Base-by-base conservation (phyloP, 2,113 vertebrate species). In the Prionailurus viverrinus region DNA sequence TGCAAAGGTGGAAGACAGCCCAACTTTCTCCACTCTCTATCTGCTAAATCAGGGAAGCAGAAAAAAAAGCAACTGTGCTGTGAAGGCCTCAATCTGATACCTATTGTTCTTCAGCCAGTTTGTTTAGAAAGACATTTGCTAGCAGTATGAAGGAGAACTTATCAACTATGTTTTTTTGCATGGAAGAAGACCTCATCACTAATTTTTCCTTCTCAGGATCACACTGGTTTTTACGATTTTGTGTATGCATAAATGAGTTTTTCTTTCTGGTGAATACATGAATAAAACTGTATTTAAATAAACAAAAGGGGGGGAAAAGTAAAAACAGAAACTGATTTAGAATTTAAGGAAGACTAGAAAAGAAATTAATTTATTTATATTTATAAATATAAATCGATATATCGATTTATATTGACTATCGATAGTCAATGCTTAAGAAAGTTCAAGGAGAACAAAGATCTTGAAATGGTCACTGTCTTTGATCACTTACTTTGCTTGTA, bases 21-120 rank as follows among this genome's bases (percentile, higher is more conserved):
- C 89, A 96, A 3, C 2, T 45, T 83, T 81, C 81, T 84, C 76
- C 39, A 80, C 41, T 9, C 63, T 86, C 10, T 74, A 65, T 81
- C 78, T 94, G 33, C 96, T 94, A 74, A 83, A 88, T 88, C 88
- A 74, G 39, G 33, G 58, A 96, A 87, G 45, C 90, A 97, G 96
- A 96, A 94, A n/a, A 51, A 51, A 92, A 94, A 90, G 15, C 12
- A 66, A 18, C 63, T 45, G 11, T 76, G 51, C 16, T 63, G 4
- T 31, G 21, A 90, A 95, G 51, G 2, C 39, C 11, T 92, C 55
- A 45, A 5, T n/a, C n/a, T 76, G 16, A 89, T 16, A 11, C 23
- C 45, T 94, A 90, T 93, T 92, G 55, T 92, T 96, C 87, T 66
- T 61, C 2, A 4, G 84, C 45, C 74, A 95, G 3, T 14, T 73